Percentiles rank a stretch among this genome's conserved stretches.
phyloP scores from a whole-genome alignment of 2,797 vertebrate genomes.

The Acipenser ruthenus region DNA sequence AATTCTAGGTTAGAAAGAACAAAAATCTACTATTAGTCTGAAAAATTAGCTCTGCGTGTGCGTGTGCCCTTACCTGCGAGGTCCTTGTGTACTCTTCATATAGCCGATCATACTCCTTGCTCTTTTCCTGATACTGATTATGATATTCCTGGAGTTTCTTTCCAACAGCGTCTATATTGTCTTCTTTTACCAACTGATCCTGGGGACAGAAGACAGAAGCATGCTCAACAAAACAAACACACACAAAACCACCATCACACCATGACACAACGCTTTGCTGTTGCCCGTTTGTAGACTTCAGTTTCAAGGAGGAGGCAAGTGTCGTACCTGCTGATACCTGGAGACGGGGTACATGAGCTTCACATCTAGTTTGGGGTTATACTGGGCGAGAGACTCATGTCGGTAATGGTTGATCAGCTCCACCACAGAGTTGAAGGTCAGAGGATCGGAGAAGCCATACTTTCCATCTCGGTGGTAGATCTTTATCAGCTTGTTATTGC shows the following conservation, averaged over 20 bases:
- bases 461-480: constrained; percentile 81
- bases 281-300: not conserved
- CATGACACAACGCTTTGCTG: not conserved
- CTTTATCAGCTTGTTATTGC: constrained; percentile 95
- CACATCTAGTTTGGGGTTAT: constrained; percentile 87
- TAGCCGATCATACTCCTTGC: constrained; percentile 86
- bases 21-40: too few relatives aligned
- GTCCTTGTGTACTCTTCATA: constrained; percentile 93
- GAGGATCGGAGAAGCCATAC: constrained; percentile 54
- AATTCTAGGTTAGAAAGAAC: too few relatives aligned
- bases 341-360: constrained; percentile 85
- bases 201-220: constrained; percentile 39
- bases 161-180: constrained; percentile 87
- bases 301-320: not conserved
- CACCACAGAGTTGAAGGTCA: constrained; percentile 71
- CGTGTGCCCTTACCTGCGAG: constrained; percentile 72
- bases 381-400: constrained; percentile 85
- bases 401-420: constrained; percentile 91
- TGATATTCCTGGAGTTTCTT: constrained; percentile 94
- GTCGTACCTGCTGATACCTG: constrained; percentile 53
- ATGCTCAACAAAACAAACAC: not conserved
- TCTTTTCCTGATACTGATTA: constrained; percentile 90
- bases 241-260: not conserved
- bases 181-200: constrained; percentile 95
- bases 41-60: not conserved